Conservation (phyloP, 1,140 invertebrate genomes). For the Neocloeon triangulifer region DNA sequence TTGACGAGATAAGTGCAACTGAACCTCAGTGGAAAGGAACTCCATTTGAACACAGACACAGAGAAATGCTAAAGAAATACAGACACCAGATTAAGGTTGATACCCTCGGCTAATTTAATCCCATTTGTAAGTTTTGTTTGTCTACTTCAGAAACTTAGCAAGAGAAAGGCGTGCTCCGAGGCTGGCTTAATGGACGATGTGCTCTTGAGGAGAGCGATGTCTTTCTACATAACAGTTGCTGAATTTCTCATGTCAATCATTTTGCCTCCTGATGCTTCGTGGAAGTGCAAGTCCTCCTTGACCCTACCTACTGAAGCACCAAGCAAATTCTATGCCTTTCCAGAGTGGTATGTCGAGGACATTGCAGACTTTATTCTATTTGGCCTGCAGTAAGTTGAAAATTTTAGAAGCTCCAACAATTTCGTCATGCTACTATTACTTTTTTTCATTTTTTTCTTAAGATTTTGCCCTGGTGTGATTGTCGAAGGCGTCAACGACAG, state of each 20-base stretch:
- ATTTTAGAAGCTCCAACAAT: conserved; percentile 3
- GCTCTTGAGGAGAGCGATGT: conserved; percentile 50
- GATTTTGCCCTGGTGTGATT: conserved; percentile 52
- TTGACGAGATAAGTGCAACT: conserved; percentile 62
- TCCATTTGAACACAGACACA: conserved; percentile 47
- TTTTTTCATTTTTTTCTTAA: conserved; percentile 20
- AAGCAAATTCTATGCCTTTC: conserved; percentile 62
- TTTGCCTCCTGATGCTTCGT: conserved; percentile 10
- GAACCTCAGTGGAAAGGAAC: conserved; percentile 66
- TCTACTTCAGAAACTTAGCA: conserved; percentile 20
- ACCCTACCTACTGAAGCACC: conserved; percentile 34
- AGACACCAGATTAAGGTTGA: conserved; percentile 44
- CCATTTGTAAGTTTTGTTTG: not conserved
- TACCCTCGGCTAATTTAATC: conserved; percentile 3
- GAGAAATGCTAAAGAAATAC: conserved; percentile 66
- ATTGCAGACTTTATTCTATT: conserved; percentile 88
- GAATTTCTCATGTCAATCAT: too few relatives aligned
- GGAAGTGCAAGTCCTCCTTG: conserved; percentile 14
- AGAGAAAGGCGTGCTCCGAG: conserved; percentile 62
- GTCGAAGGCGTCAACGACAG: conserved; percentile 56
- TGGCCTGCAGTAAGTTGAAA: conserved; percentile 60
- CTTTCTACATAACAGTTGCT: conserved; percentile 70
- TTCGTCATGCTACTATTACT: conserved; percentile 2
- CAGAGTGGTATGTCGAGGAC: conserved; percentile 93
- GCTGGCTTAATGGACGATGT: conserved; percentile 63